Conservation (phyloP, 2,113 vertebrate genomes). For the Myotis davidii region DNA sequence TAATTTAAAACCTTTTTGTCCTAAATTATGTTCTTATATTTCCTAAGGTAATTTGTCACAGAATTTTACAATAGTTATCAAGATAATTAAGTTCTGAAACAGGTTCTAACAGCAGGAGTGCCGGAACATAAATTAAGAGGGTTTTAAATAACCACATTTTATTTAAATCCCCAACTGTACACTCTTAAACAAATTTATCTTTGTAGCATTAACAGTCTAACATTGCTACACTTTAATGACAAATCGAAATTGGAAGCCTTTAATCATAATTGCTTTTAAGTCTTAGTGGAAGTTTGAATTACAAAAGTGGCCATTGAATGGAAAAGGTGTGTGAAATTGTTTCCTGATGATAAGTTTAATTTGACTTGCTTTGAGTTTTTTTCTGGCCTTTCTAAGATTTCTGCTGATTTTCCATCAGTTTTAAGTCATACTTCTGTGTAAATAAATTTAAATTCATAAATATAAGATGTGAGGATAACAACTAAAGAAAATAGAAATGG, state of each 20-base stretch:
- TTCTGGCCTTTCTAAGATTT: conserved; percentile 23
- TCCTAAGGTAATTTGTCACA: conserved; percentile 64
- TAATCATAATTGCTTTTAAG: conserved; percentile 73
- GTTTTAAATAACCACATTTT: conserved; percentile 75
- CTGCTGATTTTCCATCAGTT: neutral
- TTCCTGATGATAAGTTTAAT: conserved; percentile 66
- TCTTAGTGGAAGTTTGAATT: conserved; percentile 70
- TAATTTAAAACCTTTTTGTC: conserved; percentile 61
- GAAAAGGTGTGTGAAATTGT: conserved; percentile 51
- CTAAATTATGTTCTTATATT: conserved; percentile 67
- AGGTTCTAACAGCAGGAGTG: conserved; percentile 60
- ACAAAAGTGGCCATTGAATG: conserved; percentile 47
- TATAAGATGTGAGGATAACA: conserved; percentile 34
- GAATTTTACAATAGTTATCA: conserved; percentile 63
- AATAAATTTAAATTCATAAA: conserved; percentile 58
- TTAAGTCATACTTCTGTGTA: conserved; percentile 46
- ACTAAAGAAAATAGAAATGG: conserved; percentile 35
- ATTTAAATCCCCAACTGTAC: conserved; percentile 72
- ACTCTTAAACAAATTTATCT: conserved; percentile 77
- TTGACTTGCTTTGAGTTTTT: conserved; percentile 66
- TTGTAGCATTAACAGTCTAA: conserved; percentile 57
- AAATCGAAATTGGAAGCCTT: conserved; percentile 63
- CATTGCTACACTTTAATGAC: conserved; percentile 66
- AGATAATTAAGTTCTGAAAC: conserved; percentile 75
- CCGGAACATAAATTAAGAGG: conserved; percentile 71